Conservation (phyloP, 2,888 invertebrate genomes). For the Macrophya annulata region DNA sequence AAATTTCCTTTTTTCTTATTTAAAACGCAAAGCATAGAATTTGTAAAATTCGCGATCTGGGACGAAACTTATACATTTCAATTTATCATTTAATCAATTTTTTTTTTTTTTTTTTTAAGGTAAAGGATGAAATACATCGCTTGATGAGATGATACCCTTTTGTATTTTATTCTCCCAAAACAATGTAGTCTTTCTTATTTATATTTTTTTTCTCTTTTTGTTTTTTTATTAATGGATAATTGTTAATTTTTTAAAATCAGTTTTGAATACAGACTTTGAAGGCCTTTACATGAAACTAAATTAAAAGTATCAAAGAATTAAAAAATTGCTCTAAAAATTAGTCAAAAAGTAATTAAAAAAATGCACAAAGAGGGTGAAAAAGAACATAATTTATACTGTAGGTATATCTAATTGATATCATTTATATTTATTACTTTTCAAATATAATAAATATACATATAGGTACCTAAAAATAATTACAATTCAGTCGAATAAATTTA, state of each 20-base stretch:
- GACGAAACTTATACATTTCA: background rate
- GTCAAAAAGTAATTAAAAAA: background rate
- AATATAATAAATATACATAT: background rate
- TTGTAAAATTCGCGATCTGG: background rate
- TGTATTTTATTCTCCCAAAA: background rate
- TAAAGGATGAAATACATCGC: slow-evolving; percentile 2
- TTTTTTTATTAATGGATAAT: too few species aligned
- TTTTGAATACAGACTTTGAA: too few species aligned
- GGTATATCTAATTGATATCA: background rate
- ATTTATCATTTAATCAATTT: background rate
- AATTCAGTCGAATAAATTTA: background rate
- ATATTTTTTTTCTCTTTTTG: too few species aligned
- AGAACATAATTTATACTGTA: background rate
- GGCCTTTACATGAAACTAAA: too few species aligned
- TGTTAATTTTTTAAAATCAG: too few species aligned
- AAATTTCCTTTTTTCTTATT: background rate
- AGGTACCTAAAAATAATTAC: background rate
- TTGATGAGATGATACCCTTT: background rate
- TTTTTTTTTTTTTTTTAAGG: background rate
- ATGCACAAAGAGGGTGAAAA: background rate
- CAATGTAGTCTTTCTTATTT: too few species aligned
- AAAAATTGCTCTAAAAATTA: too few species aligned
- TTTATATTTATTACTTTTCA: background rate
- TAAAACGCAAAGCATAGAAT: background rate
- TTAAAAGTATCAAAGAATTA: too few species aligned